phyloP scores from a whole-genome alignment of 2,888 invertebrate genomes.

The Rhamnusium bicolor region DNA sequence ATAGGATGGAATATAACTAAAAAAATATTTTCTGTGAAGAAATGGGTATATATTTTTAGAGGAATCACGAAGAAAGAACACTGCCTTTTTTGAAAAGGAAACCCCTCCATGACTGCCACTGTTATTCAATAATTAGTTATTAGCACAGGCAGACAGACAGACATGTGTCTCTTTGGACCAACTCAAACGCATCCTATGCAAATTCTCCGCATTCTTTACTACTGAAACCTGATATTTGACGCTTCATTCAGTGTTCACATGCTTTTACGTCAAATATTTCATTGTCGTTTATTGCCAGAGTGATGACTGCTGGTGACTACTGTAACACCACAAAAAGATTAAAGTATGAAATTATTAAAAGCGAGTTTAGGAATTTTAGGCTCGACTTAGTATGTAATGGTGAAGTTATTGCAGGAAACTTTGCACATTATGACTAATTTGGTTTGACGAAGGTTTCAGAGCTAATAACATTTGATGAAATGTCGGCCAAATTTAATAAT shows the following conservation, averaged over 20 bases:
- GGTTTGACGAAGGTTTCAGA: constrained; percentile 5
- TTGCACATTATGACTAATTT: constrained; percentile 11
- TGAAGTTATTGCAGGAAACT: constrained; percentile 5
- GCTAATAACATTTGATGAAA: constrained; percentile 10
- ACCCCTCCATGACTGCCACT: too few species aligned
- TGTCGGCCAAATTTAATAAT: constrained; percentile 9
- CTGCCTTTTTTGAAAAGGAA: too few species aligned
- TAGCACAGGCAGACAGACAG: constrained; percentile 52
- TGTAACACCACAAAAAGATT: constrained; percentile 12
- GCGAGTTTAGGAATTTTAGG: constrained; percentile 12
- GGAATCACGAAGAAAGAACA: too few species aligned
- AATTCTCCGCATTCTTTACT: constrained; percentile 52
- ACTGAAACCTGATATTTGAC: constrained; percentile 45
- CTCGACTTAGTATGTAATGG: constrained; percentile 17
- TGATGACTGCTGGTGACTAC: constrained; percentile 11
- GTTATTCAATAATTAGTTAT: constrained; percentile 53
- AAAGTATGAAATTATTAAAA: constrained; percentile 14
- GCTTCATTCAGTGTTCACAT: constrained; percentile 38
- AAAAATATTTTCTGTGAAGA: too few species aligned
- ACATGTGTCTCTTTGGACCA: constrained; percentile 50
- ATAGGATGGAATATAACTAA: too few species aligned
- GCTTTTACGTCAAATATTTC: constrained; percentile 45
- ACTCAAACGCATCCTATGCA: constrained; percentile 49
- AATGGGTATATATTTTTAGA: too few species aligned
- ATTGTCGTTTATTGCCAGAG: constrained; percentile 38